Evolutionary conservation across 2,888 invertebrate species (phyloP).

Genomic region (Xanthorhoe designata): DNA sequence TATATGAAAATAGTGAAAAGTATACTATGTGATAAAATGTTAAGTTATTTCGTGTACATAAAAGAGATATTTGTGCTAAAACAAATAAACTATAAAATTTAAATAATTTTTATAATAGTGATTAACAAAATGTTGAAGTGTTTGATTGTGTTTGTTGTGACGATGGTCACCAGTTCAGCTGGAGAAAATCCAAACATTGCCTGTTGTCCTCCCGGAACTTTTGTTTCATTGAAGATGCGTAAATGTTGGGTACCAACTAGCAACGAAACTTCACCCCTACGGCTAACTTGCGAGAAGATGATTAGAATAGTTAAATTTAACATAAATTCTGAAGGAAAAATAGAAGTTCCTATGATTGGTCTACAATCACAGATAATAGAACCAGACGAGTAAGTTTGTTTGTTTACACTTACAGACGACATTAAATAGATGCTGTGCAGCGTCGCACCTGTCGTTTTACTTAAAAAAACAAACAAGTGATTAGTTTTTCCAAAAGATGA

Average conservation of each 20-base stretch:
- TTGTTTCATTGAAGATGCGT: constrained; percentile 14
- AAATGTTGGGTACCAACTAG: constrained; percentile 23
- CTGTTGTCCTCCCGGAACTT: constrained; percentile 29
- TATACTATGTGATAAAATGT: background rate
- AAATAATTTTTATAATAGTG: constrained; percentile 5
- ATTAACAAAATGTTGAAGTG: constrained; percentile 17
- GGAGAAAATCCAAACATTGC: constrained; percentile 19
- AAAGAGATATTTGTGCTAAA: constrained; percentile 12
- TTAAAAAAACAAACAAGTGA: too few relatives aligned
- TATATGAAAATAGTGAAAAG: constrained; percentile 7
- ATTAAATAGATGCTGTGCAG: background rate
- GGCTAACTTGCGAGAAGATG: constrained; percentile 18
- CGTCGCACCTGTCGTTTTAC: background rate
- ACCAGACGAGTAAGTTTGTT: constrained; percentile 46
- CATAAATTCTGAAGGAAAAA: constrained; percentile 32
- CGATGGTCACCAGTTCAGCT: constrained; percentile 4
- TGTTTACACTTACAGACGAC: background rate
- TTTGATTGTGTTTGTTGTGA: constrained; percentile 14
- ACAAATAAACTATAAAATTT: constrained; percentile 2
- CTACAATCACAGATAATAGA: constrained; percentile 35
- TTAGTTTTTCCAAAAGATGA: too few relatives aligned
- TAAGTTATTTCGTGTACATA: background rate
- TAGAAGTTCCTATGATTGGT: constrained; percentile 35
- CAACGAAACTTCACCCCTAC: constrained; percentile 23
- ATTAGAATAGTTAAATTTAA: constrained; percentile 18